Evolutionary conservation across 2,888 invertebrate genomes (phyloP), one percentile per base, ranked within the genome.

Genomic region (Xanthorhoe spadicearia): DNA sequence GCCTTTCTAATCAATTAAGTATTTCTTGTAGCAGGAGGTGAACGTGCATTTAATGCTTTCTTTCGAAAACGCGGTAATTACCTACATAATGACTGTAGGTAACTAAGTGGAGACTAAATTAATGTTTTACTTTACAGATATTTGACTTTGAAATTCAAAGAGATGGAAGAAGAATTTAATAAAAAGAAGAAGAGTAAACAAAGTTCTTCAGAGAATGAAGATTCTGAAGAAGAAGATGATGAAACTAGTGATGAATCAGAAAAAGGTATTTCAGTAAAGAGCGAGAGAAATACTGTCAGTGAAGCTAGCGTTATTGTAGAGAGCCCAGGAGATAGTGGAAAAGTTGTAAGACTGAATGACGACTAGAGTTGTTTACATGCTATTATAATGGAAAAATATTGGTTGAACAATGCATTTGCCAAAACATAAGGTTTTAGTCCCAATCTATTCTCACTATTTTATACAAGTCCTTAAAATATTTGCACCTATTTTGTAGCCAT

Each of bases 141-240:
- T 82, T 89, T 97, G 58, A 96, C 96, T 10, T 88, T 97, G 64
- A 97, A 97, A 83, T 97, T 97, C 82, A 95, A 96, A 90, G 97
- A 97, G 88, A 96, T 97, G 96, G 97, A 97, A 86, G 96, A 96
- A 72, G 96, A 97, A 87, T 94, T 96, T 89, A 95, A 68, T 23
- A 68, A 94, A 65, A 94, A 95, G 79, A 96, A 96, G 74, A 95
- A 95, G 73, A 95, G 94, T 76, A 90, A 93, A 74, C 81, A 86
- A 58, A 74, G 73, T 62, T 62, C 64, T 49, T 52, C 58, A 4
- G 62, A 64, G 19, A 86, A 88, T 3, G 77, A 77, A 6, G 85
- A 85, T 49, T 77, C 81, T 17, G 73, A 85, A 66, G 84, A 87
- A 70, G 78, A 84, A 61, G 84, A 87, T 68, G 77, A 75, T 61